Percentiles rank a stretch among this genome's conserved stretches.
Evolutionary conservation across 2,113 vertebrate genomes (phyloP).

Genomic region (Vanacampus margaritifer): DNA sequence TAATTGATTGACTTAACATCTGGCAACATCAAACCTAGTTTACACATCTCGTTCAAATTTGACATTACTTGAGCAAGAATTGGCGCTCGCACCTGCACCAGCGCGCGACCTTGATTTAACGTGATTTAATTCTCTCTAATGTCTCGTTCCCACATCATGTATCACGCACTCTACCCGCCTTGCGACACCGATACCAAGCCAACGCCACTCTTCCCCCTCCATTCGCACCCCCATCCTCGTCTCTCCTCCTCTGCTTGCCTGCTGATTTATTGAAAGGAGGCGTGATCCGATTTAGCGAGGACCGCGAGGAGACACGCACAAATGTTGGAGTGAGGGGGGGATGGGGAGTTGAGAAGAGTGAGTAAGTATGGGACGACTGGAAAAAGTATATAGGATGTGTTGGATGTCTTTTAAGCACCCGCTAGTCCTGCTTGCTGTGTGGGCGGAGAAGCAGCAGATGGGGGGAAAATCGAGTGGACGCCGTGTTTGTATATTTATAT

Average conservation of each 20-base stretch:
- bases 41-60: no score
- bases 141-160: conserved; percentile 31
- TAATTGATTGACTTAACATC: no score
- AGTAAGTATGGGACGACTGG: conserved; percentile 8
- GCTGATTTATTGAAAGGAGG: conserved; percentile 53
- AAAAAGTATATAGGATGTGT: conserved; percentile 32
- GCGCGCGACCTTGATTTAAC: conserved; percentile 2
- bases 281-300: conserved; percentile 58
- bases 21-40: no score
- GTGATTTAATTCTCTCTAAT: conserved; percentile 36
- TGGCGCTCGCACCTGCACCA: no score
- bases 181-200: conserved; percentile 28
- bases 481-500: conserved; percentile 5
- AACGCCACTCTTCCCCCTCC: conserved; percentile 28
- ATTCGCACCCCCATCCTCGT: conserved; percentile 27
- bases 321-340: background rate
- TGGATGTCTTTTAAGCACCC: conserved; percentile 58
- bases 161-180: conserved; percentile 30
- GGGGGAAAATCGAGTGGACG: conserved; percentile 11
- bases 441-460: conserved; percentile 36
- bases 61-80: background rate
- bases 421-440: conserved; percentile 43
- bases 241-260: conserved; percentile 31
- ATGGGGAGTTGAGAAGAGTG: background rate
- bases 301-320: conserved; percentile 52